Percentiles rank a stretch among this genome's conserved stretches.
phyloP scores from a whole-genome alignment of 1,140 invertebrate species.

The Medauroidea extradentata region DNA sequence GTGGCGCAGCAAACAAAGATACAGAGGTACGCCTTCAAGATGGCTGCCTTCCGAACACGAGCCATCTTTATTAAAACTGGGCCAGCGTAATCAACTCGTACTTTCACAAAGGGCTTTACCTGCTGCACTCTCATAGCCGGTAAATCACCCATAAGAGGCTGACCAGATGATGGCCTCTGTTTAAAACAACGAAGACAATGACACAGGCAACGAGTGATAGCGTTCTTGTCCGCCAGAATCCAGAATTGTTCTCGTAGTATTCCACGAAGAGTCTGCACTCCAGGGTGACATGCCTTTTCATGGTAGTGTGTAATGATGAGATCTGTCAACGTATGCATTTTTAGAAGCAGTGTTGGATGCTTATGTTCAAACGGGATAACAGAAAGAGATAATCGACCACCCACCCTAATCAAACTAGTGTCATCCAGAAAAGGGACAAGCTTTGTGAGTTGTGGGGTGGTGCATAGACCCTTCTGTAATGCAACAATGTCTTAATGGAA shows the following conservation, averaged over 20 bases:
- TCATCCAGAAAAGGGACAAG: no score
- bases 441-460: no score
- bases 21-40: slow-evolving; percentile 24
- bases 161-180: background rate
- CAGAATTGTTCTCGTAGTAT: background rate
- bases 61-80: slow-evolving; percentile 28
- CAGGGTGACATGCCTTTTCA: no score
- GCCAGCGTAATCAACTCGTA: slow-evolving; percentile 32
- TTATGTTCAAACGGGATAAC: no score
- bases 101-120: background rate
- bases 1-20: slow-evolving; percentile 21
- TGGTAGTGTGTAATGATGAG: no score
- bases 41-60: slow-evolving; percentile 24
- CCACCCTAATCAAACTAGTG: no score
- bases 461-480: no score
- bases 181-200: background rate
- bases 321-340: no score
- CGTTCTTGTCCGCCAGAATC: background rate
- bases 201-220: background rate
- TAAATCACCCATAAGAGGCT: background rate
- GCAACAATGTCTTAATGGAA: no score
- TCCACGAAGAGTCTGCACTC: no score
- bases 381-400: no score
- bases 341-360: no score
- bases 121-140: background rate